Evolutionary conservation across 2,113 vertebrate genomes (phyloP).

Genomic region (Muntiacus reevesi): DNA sequence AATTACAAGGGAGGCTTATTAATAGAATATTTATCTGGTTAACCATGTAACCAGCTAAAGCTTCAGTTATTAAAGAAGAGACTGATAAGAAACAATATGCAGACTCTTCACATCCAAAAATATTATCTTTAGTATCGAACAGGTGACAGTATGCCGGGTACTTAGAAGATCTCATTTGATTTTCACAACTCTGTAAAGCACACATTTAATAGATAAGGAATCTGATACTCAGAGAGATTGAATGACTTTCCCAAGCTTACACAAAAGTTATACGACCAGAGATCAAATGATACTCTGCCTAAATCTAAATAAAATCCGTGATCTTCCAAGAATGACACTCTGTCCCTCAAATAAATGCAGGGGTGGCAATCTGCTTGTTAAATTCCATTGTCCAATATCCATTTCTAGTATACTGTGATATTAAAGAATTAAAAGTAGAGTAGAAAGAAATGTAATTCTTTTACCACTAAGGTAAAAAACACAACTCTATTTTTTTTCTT

Average conservation of each 20-base stretch:
- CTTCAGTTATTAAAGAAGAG: not conserved
- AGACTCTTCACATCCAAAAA: not conserved
- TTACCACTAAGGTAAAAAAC: not conserved
- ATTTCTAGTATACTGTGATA: not conserved
- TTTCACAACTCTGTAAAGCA: not conserved
- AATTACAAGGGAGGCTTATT: not conserved
- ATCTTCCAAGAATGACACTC: not conserved
- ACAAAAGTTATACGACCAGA: not conserved
- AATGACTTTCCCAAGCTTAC: not conserved
- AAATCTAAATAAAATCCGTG: not conserved
- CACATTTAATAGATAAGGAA: not conserved
- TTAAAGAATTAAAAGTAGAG: not conserved
- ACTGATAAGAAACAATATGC: not conserved
- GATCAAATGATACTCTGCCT: not conserved
- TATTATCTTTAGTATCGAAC: not conserved
- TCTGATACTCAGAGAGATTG: not conserved
- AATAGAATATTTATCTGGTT: not conserved
- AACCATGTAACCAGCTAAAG: not conserved
- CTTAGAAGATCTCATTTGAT: not conserved
- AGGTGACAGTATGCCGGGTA: not conserved
- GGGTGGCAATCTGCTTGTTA: not conserved
- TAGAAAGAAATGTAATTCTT: not conserved
- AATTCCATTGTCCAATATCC: not conserved
- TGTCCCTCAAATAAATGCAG: not conserved
- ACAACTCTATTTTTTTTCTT: not conserved